Base-by-base conservation (phyloP, 1,140 invertebrate genomes). In the Anadara kagoshimensis region DNA sequence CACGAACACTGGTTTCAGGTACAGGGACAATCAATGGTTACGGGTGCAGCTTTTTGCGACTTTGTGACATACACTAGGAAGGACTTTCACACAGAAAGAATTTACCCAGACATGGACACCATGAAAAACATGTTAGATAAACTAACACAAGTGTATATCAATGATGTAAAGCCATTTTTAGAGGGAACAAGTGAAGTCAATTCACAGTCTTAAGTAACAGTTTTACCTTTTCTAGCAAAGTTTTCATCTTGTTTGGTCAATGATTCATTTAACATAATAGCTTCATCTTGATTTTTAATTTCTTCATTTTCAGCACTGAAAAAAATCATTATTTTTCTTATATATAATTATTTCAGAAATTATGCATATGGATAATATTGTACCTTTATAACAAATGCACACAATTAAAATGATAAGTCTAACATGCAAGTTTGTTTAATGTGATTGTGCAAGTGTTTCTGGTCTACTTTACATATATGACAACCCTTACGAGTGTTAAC, bases 51-150 rank as follows among this genome's bases (percentile, higher is more conserved):
- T 4, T 75, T 75, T 56, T 75, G 73, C 49, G 73, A 75, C 41
- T 75, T 75, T 64, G 51, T 75, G 36, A 58, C 61, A 7, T 75
- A 71, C 20, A 73, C 71, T 16, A 73, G 41, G 61, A 26, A 66
- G 36, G 45, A 71, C 10, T 43, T 71, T 4, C 5, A 24, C 22
- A 29, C 54, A 22, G 8, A 63, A 51, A 53, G 69, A 53, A 62
- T 71, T 41, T 71, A 56, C 24, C 69, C 59, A 36, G 58, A 71
- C 26, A 20, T 14, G 24, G n/a, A 26, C 36, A 44, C 43, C 22
- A 41, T 63, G 29, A 71, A 5, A 26, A 43, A 63, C 16, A 29
- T 71, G 43, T 12, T 71, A n/a, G 49, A 71, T 24, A 64, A 53
- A 49, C 61, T 59, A 5, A 26, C 22, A 24, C 10, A 1, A 45